phyloP scores from a whole-genome alignment of 2,888 invertebrate genomes.

The Crocallis elinguaria region DNA sequence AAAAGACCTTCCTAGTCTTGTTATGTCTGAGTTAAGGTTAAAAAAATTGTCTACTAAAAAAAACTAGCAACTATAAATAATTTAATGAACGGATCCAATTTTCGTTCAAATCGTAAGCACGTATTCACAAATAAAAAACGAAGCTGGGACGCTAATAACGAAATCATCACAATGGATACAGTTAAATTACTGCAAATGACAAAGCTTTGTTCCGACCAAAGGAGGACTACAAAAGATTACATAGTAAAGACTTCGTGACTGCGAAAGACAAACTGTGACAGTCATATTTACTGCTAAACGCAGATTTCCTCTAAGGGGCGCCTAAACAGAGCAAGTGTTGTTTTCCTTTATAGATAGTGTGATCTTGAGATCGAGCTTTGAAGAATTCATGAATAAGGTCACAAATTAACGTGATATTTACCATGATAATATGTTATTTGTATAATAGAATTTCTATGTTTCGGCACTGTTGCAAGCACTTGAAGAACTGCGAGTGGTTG shows the following conservation, averaged over 20 bases:
- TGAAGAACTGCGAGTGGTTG: no score
- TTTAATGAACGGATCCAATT: no score
- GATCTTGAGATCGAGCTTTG: no score
- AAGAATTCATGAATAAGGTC: slow-evolving; percentile 2
- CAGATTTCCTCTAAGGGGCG: slow-evolving; percentile 40
- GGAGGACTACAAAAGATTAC: slow-evolving; percentile 47
- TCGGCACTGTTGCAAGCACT: no score
- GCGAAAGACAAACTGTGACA: slow-evolving; percentile 51
- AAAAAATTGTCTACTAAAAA: no score
- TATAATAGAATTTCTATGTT: no score
- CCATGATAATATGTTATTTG: no score
- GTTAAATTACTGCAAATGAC: slow-evolving; percentile 40
- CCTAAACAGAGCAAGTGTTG: slow-evolving; percentile 31
- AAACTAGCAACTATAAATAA: no score
- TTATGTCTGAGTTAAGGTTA: no score
- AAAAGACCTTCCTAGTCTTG: no score
- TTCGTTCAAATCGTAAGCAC: no score
- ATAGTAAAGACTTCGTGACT: slow-evolving; percentile 46
- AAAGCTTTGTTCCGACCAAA: slow-evolving; percentile 41
- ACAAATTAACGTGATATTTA: no score
- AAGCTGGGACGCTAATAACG: slow-evolving; percentile 25
- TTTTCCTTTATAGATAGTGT: not conserved
- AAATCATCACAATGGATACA: slow-evolving; percentile 30
- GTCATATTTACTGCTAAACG: slow-evolving; percentile 55
- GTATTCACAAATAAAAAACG: not conserved